Base-by-base conservation (phyloP, 2,797 vertebrate genomes). In the Gastrophryne carolinensis region DNA sequence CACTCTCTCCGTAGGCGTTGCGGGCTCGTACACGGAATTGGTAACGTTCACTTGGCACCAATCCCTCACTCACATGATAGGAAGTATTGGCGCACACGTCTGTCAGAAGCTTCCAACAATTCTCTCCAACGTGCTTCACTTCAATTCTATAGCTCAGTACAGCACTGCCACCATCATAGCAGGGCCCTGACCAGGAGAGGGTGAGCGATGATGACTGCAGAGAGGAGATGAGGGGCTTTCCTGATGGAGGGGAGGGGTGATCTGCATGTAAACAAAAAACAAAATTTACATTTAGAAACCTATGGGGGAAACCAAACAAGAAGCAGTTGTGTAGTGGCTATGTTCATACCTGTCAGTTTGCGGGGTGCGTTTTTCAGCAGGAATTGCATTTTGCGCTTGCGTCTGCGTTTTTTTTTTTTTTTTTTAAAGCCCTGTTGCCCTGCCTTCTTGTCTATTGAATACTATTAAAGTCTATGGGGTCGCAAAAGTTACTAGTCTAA, bases 131-230 rank as follows among this genome's bases (percentile, higher is more conserved):
- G 13, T 60, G 72, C 77, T 83, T 87, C 10, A 86, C 84, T 78
- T 94, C 91, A 0, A 93, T 83, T 39, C 89, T 87, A 54, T 94
- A 94, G 54, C 84, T 87, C 24, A 88, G 86, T 64, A 94, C 35
- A 6, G 79, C 90, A 1, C 89, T 91, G 54, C 93, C 93, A 0
- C 93, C 92, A 83, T 93, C 92, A 73, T 92, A 93, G 77, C 89
- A 89, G 12, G 91, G 93, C 2, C 93, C 91, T 0, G 92, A 92
- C 93, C 93, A 94, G 70, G 92, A 92, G 57, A 94, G 86, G 34
- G 90, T 89, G 0, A 91, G 84, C 9, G 84, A 85, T 37, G 80
- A 65, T 47, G 78, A 6, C 0, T 89, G 83, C 63, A 89, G 7
- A 1, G 82, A 66, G 24, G 86, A 85, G 80, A 87, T 79, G 44